These are phyloP conservation scores for Paracanthobrama guichenoti DNA, from an alignment of 2,113 vertebrate species.

Conservation along the genomic window DNA sequence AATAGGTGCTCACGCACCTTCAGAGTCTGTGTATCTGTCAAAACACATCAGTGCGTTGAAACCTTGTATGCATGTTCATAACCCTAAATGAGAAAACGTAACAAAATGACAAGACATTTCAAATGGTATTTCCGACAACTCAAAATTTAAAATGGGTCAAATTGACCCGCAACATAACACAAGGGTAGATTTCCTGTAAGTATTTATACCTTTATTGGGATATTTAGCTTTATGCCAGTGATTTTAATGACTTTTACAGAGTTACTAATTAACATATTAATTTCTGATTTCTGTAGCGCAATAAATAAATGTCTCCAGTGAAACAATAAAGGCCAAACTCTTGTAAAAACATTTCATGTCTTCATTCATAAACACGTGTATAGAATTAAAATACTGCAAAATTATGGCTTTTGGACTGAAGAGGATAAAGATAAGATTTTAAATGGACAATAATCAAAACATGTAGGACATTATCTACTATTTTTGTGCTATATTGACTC, in stretches of 20 bases:
- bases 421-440: no score
- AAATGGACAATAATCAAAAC: background rate
- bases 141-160: no score
- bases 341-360: background rate
- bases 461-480: background rate
- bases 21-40: no score
- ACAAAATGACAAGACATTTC: no score
- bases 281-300: background rate
- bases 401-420: background rate
- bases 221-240: background rate
- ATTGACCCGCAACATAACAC: no score
- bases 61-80: no score
- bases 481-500: background rate
- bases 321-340: constrained; percentile 29
- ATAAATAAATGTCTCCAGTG: constrained; percentile 21
- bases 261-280: background rate
- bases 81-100: no score
- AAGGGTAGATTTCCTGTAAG: background rate
- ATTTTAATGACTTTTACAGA: background rate
- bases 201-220: background rate
- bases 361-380: background rate
- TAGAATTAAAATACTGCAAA: background rate
- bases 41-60: no score
- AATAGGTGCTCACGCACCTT: no score
- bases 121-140: no score